phyloP scores from a whole-genome alignment of 64 coral and sea anemone genomes.

The Montipora foliosa region DNA sequence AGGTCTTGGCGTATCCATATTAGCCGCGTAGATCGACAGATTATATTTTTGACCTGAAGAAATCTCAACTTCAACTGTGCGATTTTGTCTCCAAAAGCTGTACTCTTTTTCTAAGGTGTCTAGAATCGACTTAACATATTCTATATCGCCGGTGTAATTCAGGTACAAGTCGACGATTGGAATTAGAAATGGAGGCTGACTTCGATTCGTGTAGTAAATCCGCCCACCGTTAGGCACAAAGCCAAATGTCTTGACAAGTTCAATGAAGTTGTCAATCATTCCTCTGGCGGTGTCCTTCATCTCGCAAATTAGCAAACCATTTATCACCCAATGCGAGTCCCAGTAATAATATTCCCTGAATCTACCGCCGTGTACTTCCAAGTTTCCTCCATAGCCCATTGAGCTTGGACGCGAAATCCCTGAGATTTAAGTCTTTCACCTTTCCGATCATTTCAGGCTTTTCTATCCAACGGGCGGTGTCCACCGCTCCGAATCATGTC shows the following conservation, averaged over 20 bases:
- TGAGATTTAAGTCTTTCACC: conserved; percentile 73
- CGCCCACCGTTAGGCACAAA: conserved; percentile 97
- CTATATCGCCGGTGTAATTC: conserved; percentile 72
- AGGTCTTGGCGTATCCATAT: conserved; percentile 90
- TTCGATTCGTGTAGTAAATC: conserved; percentile 93
- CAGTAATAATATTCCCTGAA: conserved; percentile 97
- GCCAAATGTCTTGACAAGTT: conserved; percentile 67
- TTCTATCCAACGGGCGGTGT: conserved; percentile 75
- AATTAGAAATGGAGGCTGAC: conserved; percentile 93
- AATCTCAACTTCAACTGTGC: conserved; percentile 57
- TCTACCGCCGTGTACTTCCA: conserved; percentile 87
- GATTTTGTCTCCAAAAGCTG: conserved; percentile 76
- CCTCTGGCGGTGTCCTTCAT: conserved; percentile 85
- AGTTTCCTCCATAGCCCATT: conserved; percentile 94
- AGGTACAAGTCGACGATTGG: conserved; percentile 87
- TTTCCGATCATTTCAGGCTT: conserved; percentile 55
- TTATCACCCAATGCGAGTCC: conserved; percentile 91
- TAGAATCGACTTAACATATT: conserved; percentile 74
- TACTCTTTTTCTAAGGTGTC: conserved; percentile 81
- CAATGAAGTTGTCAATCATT: conserved; percentile 94
- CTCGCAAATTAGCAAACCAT: conserved; percentile 86
- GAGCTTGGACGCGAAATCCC: conserved; percentile 65
- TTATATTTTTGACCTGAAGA: conserved; percentile 30
- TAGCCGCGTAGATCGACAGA: conserved; percentile 62
- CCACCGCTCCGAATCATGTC: conserved; percentile 77